Conservation (phyloP, 2,113 vertebrate species). For the Promerops cafer region DNA sequence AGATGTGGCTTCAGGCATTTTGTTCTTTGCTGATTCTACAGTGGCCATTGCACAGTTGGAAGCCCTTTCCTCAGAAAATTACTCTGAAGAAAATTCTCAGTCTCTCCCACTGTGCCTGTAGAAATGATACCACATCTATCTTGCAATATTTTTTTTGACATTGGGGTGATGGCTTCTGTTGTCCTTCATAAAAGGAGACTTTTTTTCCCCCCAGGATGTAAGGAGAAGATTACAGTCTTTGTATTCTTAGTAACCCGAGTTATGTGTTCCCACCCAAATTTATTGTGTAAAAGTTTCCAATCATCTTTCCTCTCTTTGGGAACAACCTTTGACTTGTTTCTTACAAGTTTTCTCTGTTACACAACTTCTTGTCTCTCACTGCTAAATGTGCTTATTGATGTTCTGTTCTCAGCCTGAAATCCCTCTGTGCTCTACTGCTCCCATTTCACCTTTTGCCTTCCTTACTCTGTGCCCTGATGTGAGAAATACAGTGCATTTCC, state of each 20-base stretch:
- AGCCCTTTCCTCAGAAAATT: constrained; percentile 32
- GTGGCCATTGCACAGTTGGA: background rate
- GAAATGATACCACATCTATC: constrained; percentile 16
- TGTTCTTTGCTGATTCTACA: background rate
- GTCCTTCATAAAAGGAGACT: background rate
- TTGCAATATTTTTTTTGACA: constrained; percentile 1
- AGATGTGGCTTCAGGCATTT: background rate
- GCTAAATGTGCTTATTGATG: background rate
- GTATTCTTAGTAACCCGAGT: background rate
- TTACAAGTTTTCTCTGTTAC: background rate
- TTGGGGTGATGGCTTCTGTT: background rate
- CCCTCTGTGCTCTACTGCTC: background rate
- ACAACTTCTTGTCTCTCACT: background rate
- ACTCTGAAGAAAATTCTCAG: background rate
- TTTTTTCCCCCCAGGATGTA: background rate
- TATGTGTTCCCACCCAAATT: background rate
- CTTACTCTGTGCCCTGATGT: background rate
- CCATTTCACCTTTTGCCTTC: background rate
- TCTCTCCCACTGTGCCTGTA: background rate
- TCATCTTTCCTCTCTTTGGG: background rate
- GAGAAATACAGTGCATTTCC: background rate
- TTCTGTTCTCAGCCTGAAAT: background rate
- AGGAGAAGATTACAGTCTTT: background rate
- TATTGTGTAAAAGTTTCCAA: background rate
- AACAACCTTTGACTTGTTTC: background rate